Evolutionary conservation across 2,113 vertebrate species (phyloP).

Genomic region (Oceanites oceanicus): DNA sequence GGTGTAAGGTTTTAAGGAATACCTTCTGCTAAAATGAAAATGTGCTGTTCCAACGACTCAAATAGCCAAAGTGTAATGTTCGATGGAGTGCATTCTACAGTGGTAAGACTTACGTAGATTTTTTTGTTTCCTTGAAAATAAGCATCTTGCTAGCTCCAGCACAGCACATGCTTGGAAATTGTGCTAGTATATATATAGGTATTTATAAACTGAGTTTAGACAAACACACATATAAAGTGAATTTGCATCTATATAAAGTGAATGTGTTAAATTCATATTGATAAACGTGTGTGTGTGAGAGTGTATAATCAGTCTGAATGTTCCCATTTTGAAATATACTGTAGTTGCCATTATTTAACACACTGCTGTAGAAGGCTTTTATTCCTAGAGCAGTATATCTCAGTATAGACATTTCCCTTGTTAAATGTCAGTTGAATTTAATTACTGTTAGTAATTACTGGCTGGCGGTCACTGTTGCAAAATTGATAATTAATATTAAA

Average conservation of each 20-base stretch:
- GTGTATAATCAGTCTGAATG: background rate
- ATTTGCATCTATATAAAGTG: background rate
- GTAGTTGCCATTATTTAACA: background rate
- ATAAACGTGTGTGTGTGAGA: background rate
- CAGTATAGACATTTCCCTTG: background rate
- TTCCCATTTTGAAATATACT: background rate
- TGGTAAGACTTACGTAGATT: background rate
- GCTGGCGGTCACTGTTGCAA: background rate
- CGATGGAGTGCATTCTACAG: background rate
- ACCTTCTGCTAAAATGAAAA: background rate
- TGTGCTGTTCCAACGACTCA: background rate
- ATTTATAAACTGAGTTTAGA: background rate
- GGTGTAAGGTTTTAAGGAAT: background rate
- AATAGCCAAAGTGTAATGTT: background rate
- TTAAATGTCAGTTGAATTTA: constrained; percentile 4
- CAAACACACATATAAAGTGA: background rate
- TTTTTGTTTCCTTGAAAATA: background rate
- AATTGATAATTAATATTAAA: background rate
- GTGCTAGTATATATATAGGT: background rate
- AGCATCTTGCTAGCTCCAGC: background rate
- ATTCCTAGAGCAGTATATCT: background rate
- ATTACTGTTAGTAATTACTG: background rate
- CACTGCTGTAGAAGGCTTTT: background rate
- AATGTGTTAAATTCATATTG: background rate
- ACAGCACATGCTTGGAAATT: background rate